Conservation (phyloP, 2,888 invertebrate species). For the Congeria kusceri region DNA sequence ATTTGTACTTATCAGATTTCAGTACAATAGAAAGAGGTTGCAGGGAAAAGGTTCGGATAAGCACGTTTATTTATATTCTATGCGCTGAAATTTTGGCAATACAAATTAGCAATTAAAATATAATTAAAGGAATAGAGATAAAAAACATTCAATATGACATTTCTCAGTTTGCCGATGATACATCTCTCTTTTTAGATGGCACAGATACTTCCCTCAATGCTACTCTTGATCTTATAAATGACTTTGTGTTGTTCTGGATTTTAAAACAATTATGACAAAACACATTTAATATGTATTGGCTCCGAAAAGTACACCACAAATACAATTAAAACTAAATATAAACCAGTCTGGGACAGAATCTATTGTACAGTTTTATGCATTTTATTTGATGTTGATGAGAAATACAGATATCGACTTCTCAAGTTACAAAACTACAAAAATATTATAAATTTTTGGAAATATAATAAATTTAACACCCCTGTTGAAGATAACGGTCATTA, state of each 20-base stretch:
- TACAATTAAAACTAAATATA: too few species aligned
- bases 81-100: constrained; percentile 17
- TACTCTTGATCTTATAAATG: neutral
- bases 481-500: neutral
- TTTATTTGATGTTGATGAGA: neutral
- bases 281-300: too few species aligned
- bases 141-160: too few species aligned
- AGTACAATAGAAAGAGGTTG: constrained; percentile 23
- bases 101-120: too few species aligned
- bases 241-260: neutral
- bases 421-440: too few species aligned
- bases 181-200: too few species aligned
- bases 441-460: neutral
- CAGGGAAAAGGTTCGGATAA: constrained; percentile 36
- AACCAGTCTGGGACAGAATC: too few species aligned
- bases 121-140: too few species aligned
- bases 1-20: constrained; percentile 10
- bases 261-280: too few species aligned
- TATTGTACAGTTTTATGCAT: too few species aligned
- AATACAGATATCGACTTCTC: neutral
- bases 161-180: too few species aligned
- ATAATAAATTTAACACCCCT: neutral
- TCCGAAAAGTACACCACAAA: too few species aligned
- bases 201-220: neutral
- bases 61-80: constrained; percentile 23